Evolutionary conservation across 2,888 invertebrate genomes (phyloP), one percentile per base, ranked within the genome.

Genomic region (Lordiphosa fenestrarum): DNA sequence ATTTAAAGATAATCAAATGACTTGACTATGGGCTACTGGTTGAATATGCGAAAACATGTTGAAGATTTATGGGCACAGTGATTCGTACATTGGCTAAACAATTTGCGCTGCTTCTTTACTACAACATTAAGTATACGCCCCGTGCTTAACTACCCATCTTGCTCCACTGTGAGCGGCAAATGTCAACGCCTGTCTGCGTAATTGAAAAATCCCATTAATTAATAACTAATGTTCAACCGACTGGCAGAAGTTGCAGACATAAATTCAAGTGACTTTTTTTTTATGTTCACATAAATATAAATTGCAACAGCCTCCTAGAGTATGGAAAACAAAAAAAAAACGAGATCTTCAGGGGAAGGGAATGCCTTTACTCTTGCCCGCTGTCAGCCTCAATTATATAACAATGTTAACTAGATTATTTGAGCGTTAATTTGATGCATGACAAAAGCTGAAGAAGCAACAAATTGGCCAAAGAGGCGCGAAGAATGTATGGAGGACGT

Each of bases 171-270:
- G 12, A 15, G 25, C 47, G 62, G 46, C 46, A 78, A 84, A 80
- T 80, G 84, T 82, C 84, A 67, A 44, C 63, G 66, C 10, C 65
- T 64, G 56, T 71, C 83, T 64, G 84, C 78, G 78, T 84, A 84
- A 82, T 84, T 82, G 78, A 82, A 80, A 82, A 80, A 74, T 70
- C 63, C 49, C 64, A 80, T 80, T 77, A 84, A 74, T 58, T 66
- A 47, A 68, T 77, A 65, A 64, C 60, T 61, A 64, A 73, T 71
- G 68, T 38, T 50, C 44, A 47, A 15, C 56, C 56, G 51, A 60
- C 53, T 56, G 67, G 58, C 57, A 56, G 15, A 15, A 33, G 44
- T 33, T 30, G 33, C 44, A 55, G 70, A 63, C 54, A 73, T 67
- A 78, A 80, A 71, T 73, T 60, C 36, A 53, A 19, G 35, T 38